Evolutionary conservation across 2,888 invertebrate genomes (phyloP).

Genomic region (Cosmia pyralina): DNA sequence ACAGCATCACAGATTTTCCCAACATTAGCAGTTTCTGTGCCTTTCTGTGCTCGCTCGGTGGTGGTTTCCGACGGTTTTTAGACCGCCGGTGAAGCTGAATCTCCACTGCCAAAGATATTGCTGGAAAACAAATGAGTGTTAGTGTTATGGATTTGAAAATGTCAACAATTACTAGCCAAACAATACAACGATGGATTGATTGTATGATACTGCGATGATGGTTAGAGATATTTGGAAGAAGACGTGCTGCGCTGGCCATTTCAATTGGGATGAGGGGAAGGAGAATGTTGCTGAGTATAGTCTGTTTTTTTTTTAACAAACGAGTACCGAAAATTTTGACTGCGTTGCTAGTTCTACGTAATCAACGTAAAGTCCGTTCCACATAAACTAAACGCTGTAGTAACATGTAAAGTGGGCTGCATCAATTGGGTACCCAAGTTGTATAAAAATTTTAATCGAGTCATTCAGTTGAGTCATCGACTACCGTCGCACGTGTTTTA

Average conservation of each 20-base stretch:
- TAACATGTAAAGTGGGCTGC: no score
- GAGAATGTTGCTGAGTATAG: no score
- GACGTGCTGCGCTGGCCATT: background rate
- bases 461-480: no score
- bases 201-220: background rate
- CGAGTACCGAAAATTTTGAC: no score
- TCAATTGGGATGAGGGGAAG: background rate
- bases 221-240: background rate
- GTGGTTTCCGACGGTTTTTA: slow-evolving; percentile 53
- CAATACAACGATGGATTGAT: background rate
- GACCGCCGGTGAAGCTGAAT: slow-evolving; percentile 77
- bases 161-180: background rate
- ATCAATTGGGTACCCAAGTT: no score
- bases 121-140: slow-evolving; percentile 64
- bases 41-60: slow-evolving; percentile 60
- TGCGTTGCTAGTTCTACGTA: no score
- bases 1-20: slow-evolving; percentile 59
- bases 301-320: no score
- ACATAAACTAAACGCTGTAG: no score
- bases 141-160: background rate
- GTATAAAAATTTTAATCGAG: no score
- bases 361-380: no score
- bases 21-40: slow-evolving; percentile 54
- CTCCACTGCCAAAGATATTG: slow-evolving; percentile 75
- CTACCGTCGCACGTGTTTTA: no score